Conservation (phyloP, 2,888 invertebrate species). For the Tachina fera region DNA sequence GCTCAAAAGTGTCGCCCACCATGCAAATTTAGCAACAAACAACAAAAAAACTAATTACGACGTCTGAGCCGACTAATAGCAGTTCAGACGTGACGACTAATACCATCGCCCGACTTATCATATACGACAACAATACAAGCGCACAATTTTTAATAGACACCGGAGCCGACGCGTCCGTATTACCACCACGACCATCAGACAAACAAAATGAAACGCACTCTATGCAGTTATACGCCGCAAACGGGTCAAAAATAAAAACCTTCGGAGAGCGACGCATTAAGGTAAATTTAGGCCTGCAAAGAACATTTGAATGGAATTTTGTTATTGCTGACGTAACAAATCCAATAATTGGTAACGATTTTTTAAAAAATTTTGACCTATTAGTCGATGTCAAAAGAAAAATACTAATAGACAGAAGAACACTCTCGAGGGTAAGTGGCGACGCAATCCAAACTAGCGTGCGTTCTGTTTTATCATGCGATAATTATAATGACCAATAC, state of each 20-base stretch:
- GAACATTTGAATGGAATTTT: constrained; percentile 28
- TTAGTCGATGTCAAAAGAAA: constrained; percentile 29
- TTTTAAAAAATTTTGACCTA: constrained; percentile 19
- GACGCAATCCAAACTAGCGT: not conserved
- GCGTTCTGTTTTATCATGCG: too few species aligned
- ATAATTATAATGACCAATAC: too few species aligned
- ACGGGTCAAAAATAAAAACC: constrained; percentile 30
- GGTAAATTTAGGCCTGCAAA: constrained; percentile 11
- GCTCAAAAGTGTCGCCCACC: too few species aligned
- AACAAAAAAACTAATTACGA: too few species aligned
- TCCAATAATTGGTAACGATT: constrained; percentile 43
- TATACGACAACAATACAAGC: too few species aligned
- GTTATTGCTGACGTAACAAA: constrained; percentile 19
- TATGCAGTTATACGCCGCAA: constrained; percentile 24
- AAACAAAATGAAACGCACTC: not conserved
- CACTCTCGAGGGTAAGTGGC: constrained; percentile 1
- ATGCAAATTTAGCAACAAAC: too few species aligned
- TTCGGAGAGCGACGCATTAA: constrained; percentile 16
- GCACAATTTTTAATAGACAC: constrained; percentile 10
- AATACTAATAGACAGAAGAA: constrained; percentile 21
- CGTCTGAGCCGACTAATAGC: too few species aligned
- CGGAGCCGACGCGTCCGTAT: constrained; percentile 23
- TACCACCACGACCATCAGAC: constrained; percentile 9
- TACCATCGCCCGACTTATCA: too few species aligned
- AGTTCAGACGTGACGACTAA: not conserved